Conservation (phyloP, 1,140 invertebrate genomes). For the Sitophilus oryzae region DNA sequence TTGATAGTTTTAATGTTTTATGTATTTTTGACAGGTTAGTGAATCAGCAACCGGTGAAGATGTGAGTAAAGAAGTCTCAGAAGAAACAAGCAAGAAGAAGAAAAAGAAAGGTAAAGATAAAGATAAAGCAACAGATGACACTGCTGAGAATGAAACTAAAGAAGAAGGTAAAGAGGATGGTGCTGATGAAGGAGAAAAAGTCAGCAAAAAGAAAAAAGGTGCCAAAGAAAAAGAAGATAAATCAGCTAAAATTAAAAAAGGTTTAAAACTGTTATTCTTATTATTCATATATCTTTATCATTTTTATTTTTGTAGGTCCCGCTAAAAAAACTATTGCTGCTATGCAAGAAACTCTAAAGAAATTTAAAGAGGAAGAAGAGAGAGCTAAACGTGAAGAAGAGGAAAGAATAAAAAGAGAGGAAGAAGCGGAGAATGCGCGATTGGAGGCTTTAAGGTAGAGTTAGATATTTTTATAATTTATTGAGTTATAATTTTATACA, state of each 20-base stretch:
- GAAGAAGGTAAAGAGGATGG: slow-evolving; percentile 42
- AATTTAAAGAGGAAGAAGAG: slow-evolving; percentile 88
- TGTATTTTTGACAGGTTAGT: slow-evolving; percentile 34
- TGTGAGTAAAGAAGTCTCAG: no score
- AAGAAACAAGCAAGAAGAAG: slow-evolving; percentile 43
- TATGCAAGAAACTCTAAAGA: slow-evolving; percentile 83
- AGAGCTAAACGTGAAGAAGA: slow-evolving; percentile 70
- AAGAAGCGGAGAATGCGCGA: slow-evolving; percentile 65
- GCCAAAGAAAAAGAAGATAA: slow-evolving; percentile 42
- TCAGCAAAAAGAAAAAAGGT: slow-evolving; percentile 42
- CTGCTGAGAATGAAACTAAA: slow-evolving; percentile 29
- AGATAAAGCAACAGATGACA: slow-evolving; percentile 42
- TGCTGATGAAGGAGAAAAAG: slow-evolving; percentile 41
- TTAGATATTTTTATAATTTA: not conserved
- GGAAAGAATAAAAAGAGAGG: slow-evolving; percentile 66
- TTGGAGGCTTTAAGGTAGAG: slow-evolving; percentile 57
- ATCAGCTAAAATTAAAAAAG: slow-evolving; percentile 46
- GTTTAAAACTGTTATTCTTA: no score
- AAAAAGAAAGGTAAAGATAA: slow-evolving; percentile 40
- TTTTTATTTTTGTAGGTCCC: slow-evolving; percentile 61
- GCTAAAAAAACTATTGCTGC: slow-evolving; percentile 74
- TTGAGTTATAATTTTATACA: not conserved
- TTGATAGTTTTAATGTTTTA: no score
- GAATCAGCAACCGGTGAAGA: slow-evolving; percentile 31
- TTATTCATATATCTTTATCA: no score